Conservation (phyloP, 2,113 vertebrate genomes). For the Corythaeola cristata region DNA sequence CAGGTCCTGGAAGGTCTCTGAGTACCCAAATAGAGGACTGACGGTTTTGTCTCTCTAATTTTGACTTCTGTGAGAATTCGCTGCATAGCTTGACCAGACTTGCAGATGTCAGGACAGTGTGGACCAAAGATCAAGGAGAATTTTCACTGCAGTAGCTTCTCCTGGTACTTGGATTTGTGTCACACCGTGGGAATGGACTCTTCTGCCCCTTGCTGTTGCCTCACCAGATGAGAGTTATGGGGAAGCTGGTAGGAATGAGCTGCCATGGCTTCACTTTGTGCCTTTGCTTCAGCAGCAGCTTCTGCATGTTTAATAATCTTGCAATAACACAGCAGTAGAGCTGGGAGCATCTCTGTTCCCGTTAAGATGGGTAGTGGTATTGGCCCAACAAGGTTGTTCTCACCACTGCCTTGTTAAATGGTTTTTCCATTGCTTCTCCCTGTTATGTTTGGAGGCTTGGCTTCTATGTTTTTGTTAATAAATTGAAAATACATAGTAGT, state of each 20-base stretch:
- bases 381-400: background rate
- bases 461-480: constrained; percentile 30
- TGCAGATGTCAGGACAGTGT: background rate
- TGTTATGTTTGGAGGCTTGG: background rate
- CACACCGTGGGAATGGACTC: accelerated
- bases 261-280: background rate
- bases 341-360: background rate
- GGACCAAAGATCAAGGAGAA: background rate
- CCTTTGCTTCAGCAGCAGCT: background rate
- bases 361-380: background rate
- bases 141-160: background rate
- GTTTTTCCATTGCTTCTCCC: background rate
- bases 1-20: background rate
- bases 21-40: background rate
- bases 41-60: background rate
- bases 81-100: background rate
- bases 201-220: background rate
- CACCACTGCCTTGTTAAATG: background rate
- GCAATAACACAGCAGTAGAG: background rate
- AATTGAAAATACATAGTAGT: constrained; percentile 25
- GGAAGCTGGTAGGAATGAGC: background rate
- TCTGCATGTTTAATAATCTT: background rate
- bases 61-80: background rate
- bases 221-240: background rate
- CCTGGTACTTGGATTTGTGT: background rate